phyloP scores from a whole-genome alignment of 2,797 vertebrate genomes.

The Bryconaethiops microstoma region DNA sequence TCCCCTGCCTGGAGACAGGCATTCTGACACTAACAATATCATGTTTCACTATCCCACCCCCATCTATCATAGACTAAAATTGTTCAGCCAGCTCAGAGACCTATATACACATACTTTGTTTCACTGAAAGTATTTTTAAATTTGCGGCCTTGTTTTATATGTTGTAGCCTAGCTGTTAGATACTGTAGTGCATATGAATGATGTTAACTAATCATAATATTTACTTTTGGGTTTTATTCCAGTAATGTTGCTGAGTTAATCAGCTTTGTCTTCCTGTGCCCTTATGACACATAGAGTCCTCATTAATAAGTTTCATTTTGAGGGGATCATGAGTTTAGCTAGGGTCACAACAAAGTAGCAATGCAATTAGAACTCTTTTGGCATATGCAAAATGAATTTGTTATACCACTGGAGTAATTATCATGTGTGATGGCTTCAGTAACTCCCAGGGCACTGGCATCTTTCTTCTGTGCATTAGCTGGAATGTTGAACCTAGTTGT shows the following conservation, averaged over 20 bases:
- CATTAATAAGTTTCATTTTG: slow-evolving; percentile 56
- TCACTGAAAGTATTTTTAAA: no score
- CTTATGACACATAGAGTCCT: slow-evolving; percentile 39
- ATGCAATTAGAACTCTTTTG: slow-evolving; percentile 58
- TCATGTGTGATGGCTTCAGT: slow-evolving; percentile 30
- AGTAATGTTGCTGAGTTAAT: slow-evolving; percentile 42
- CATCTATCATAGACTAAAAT: no score
- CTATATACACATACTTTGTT: no score
- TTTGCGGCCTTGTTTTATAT: neutral
- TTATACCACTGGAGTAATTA: slow-evolving; percentile 51
- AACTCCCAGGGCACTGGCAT: slow-evolving; percentile 39
- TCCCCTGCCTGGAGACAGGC: no score
- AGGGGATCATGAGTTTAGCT: slow-evolving; percentile 48
- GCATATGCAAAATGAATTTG: slow-evolving; percentile 53
- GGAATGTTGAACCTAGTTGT: slow-evolving; percentile 14
- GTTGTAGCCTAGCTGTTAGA: neutral
- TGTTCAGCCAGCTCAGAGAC: no score
- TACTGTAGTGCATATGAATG: neutral
- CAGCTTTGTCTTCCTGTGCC: slow-evolving; percentile 30
- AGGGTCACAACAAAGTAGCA: slow-evolving; percentile 40
- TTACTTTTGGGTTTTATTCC: slow-evolving; percentile 1
- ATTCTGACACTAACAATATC: no score
- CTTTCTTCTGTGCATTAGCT: slow-evolving; percentile 32
- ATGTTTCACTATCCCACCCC: no score
- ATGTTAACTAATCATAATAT: neutral